Evolutionary conservation across 2,797 vertebrate species (phyloP).

Genomic region (Perodicticus potto): DNA sequence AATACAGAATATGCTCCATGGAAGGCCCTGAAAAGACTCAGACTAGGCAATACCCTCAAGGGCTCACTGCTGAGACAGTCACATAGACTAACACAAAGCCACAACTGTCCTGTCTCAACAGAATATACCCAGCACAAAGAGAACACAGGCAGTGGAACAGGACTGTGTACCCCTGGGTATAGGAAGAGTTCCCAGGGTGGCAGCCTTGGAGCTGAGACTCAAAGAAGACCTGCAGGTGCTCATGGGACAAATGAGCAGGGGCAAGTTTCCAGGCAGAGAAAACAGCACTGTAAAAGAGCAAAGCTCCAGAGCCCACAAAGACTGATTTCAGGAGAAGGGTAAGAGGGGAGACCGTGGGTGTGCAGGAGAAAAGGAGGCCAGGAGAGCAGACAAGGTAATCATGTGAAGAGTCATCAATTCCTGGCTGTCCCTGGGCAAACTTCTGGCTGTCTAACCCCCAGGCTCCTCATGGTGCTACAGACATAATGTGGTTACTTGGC

Average conservation of each 20-base stretch:
- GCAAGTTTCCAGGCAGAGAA: neutral
- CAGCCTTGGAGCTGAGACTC: neutral
- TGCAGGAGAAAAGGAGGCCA: neutral
- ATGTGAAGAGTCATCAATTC: neutral
- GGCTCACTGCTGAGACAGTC: neutral
- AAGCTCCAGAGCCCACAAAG: neutral
- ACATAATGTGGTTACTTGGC: neutral
- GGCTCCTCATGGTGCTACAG: neutral
- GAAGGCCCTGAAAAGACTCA: neutral
- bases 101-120: accelerated
- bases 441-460: neutral
- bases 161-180: neutral
- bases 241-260: too few species aligned
- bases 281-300: too few species aligned
- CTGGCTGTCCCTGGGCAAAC: neutral
- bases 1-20: neutral
- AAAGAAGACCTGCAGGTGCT: neutral
- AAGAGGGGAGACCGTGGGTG: neutral
- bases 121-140: neutral
- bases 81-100: neutral
- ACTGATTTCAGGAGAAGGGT: neutral
- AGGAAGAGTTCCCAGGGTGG: neutral
- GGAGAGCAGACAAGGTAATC: neutral
- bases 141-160: neutral
- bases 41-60: neutral